Conservation (phyloP, 1,140 invertebrate genomes). For the Potamilus streckersoni region DNA sequence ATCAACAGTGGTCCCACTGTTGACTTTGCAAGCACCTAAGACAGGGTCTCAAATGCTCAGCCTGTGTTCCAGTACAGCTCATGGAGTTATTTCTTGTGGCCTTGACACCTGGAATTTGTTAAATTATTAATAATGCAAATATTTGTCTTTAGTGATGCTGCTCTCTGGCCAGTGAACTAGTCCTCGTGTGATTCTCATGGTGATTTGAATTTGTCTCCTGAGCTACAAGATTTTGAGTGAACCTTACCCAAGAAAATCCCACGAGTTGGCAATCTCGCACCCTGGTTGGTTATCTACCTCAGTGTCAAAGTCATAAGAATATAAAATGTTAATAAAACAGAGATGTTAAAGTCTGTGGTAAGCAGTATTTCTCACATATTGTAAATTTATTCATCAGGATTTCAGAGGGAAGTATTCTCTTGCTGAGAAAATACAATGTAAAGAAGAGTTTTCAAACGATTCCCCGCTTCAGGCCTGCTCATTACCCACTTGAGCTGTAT, state of each 20-base stretch:
- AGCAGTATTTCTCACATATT: not conserved
- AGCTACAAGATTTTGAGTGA: not conserved
- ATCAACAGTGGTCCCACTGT: too few relatives aligned
- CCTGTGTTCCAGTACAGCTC: too few relatives aligned
- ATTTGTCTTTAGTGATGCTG: too few relatives aligned
- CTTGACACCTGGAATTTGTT: too few relatives aligned
- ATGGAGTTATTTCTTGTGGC: too few relatives aligned
- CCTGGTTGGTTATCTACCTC: not conserved
- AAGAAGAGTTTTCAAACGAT: constrained; percentile 30
- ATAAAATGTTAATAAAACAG: not conserved
- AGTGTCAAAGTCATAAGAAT: not conserved
- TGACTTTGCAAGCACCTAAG: too few relatives aligned
- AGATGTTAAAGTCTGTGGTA: not conserved
- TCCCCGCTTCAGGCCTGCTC: constrained; percentile 10
- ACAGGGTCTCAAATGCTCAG: too few relatives aligned
- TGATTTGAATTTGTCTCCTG: too few relatives aligned
- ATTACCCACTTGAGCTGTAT: constrained; percentile 8
- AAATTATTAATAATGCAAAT: too few relatives aligned
- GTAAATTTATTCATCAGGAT: constrained; percentile 26
- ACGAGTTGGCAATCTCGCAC: not conserved
- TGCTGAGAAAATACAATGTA: constrained; percentile 40
- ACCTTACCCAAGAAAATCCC: not conserved
- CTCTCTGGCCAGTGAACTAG: too few relatives aligned
- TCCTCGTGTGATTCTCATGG: too few relatives aligned
- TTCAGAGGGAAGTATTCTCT: constrained; percentile 37